phyloP scores from a whole-genome alignment of 1,140 invertebrate genomes.

The Diabrotica undecimpunctata region DNA sequence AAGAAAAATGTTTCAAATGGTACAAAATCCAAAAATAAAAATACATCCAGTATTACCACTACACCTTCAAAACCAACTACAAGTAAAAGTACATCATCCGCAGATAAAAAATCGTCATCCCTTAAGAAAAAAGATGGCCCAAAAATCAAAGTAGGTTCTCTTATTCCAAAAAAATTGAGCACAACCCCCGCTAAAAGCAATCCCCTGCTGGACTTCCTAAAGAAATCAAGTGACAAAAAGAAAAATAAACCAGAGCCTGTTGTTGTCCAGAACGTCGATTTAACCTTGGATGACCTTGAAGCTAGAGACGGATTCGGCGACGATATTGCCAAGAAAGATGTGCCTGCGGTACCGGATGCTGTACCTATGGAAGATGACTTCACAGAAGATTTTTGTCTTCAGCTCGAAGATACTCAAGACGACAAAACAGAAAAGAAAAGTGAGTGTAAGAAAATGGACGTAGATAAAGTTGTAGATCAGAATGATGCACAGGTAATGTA shows the following conservation, averaged over 20 bases:
- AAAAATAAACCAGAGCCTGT: constrained; percentile 5
- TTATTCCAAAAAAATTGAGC: constrained; percentile 15
- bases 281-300: constrained; percentile 31
- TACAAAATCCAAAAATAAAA: background rate
- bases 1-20: background rate
- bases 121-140: background rate
- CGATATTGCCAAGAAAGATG: constrained; percentile 35
- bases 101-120: too few relatives aligned
- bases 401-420: constrained; percentile 57
- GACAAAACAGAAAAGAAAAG: constrained; percentile 18
- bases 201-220: constrained; percentile 29
- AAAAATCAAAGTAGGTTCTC: constrained; percentile 12
- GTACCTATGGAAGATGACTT: constrained; percentile 42
- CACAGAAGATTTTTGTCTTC: constrained; percentile 64
- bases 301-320: background rate
- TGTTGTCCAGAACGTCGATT: constrained; percentile 5
- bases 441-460: constrained; percentile 18
- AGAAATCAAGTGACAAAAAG: constrained; percentile 20
- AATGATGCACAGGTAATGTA: constrained; percentile 34
- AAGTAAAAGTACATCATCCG: background rate
- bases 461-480: constrained; percentile 21
- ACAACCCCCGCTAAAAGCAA: constrained; percentile 21
- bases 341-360: constrained; percentile 32
- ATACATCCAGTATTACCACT: background rate
- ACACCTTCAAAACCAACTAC: background rate